Conservation (phyloP, 1,140 invertebrate species). For the silkworm (Bombyx mori) region ASM3026992v2 NC_085112.1:6522501-6523000, state of each 20-base stretch:
- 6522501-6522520: slow-evolving; percentile 7
- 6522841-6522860: too few species aligned
- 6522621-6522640: slow-evolving; percentile 28
- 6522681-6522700: slow-evolving; percentile 11
- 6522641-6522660: slow-evolving; percentile 17
- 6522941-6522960: too few species aligned
- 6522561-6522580: slow-evolving; percentile 48
- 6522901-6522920: too few species aligned
- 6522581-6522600: slow-evolving; percentile 54
- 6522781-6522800: slow-evolving; percentile 1
- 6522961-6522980: too few species aligned
- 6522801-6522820: slow-evolving; percentile 3
- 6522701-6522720: slow-evolving; percentile 8
- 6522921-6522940: too few species aligned
- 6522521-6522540: slow-evolving; percentile 41
- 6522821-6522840: too few species aligned
- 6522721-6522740: slow-evolving; percentile 6
- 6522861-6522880: too few species aligned
- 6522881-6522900: too few species aligned
- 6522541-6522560: slow-evolving; percentile 35
- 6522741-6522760: slow-evolving; percentile 14
- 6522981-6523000: too few species aligned
- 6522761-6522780: slow-evolving; percentile 3
- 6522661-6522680: slow-evolving; percentile 7
- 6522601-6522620: slow-evolving; percentile 39